phyloP scores from a whole-genome alignment of 2,797 vertebrate genomes.

The Ficedula albicollis region DNA sequence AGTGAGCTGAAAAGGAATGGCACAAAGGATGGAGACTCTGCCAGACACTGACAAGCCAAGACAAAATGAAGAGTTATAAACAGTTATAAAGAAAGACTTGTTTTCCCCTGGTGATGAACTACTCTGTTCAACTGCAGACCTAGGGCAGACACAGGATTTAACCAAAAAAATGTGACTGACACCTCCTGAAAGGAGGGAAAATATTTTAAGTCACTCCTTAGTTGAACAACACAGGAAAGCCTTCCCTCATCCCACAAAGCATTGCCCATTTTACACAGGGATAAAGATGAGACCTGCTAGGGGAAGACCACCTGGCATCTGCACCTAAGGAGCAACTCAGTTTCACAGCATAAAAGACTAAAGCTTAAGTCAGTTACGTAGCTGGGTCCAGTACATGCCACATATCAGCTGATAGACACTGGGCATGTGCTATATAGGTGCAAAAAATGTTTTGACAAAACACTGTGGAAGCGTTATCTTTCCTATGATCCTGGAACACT shows the following conservation, averaged over 20 bases:
- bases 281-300: not conserved
- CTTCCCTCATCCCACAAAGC: not conserved
- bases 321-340: not conserved
- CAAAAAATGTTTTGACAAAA: not conserved
- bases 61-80: slow-evolving; percentile 17
- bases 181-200: not conserved
- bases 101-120: not conserved
- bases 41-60: not conserved
- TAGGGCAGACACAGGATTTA: not conserved
- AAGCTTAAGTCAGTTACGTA: not conserved
- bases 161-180: not conserved
- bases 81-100: not conserved
- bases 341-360: not conserved
- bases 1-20: not conserved
- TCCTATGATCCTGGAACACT: not conserved
- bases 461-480: not conserved
- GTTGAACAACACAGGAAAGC: not conserved
- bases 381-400: not conserved
- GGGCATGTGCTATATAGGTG: not conserved
- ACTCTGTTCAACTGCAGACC: not conserved
- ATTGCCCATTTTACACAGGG: not conserved
- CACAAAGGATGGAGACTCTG: not conserved
- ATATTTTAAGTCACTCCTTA: not conserved
- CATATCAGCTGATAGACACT: not conserved
- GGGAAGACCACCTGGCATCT: not conserved